These are phyloP conservation scores for Entelurus aequoreus DNA, from an alignment of 2,113 vertebrate genomes.

Conservation along the genomic window DNA sequence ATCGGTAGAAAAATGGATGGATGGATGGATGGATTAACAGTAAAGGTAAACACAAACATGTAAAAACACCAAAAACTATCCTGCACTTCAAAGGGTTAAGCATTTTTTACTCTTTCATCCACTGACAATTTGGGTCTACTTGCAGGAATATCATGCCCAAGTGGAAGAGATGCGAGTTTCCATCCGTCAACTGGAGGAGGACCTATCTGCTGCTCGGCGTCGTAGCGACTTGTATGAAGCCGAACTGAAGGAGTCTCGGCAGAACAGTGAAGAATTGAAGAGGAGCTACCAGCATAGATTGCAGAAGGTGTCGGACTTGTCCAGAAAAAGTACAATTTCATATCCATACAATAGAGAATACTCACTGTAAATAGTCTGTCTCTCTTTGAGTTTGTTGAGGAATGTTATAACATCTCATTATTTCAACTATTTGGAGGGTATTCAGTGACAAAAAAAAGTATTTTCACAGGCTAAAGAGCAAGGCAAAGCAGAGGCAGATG, in stretches of 20 bases:
- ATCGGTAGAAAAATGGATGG: too few relatives aligned
- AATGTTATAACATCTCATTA: not conserved
- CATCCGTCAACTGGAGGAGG: constrained; percentile 94
- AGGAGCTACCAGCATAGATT: constrained; percentile 92
- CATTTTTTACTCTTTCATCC: not conserved
- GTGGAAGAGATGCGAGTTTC: constrained; percentile 95
- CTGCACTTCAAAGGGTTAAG: not conserved
- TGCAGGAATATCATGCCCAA: constrained; percentile 94
- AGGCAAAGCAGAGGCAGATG: constrained; percentile 88
- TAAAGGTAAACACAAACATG: too few relatives aligned
- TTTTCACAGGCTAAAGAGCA: constrained; percentile 88
- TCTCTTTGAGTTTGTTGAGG: not conserved
- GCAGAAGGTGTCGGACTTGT: constrained; percentile 78
- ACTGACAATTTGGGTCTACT: not conserved
- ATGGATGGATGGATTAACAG: too few relatives aligned
- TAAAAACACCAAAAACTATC: too few relatives aligned
- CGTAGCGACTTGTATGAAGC: constrained; percentile 95
- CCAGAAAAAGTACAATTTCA: not conserved
- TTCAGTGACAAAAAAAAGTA: not conserved
- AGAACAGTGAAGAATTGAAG: constrained; percentile 89
- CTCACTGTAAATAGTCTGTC: not conserved
- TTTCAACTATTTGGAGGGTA: not conserved
- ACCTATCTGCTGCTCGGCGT: constrained; percentile 91
- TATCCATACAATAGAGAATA: too few relatives aligned
- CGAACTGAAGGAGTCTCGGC: constrained; percentile 89